Percentiles rank a stretch among this genome's conserved stretches.
phyloP scores from a whole-genome alignment of 2,113 vertebrate genomes.

The Lepus europaeus region DNA sequence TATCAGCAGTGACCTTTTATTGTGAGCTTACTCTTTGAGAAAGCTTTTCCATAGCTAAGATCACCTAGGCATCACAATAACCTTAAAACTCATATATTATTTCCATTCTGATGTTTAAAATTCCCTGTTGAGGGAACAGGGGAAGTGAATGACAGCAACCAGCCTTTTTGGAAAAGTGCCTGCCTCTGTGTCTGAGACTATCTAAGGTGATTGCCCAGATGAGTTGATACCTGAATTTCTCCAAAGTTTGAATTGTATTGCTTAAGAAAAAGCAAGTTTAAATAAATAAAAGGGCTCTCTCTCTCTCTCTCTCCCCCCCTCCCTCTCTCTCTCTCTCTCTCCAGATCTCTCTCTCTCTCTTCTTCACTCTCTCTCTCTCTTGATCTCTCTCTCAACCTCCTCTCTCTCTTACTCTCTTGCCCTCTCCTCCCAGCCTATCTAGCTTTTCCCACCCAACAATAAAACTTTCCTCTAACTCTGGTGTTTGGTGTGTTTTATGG shows the following conservation, averaged over 20 bases:
- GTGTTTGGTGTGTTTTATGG: too few species aligned
- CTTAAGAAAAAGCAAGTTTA: not conserved
- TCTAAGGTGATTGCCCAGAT: not conserved
- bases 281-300: too few species aligned
- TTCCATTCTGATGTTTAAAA: not conserved
- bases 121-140: not conserved
- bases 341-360: too few species aligned
- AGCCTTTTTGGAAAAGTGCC: not conserved
- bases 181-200: not conserved
- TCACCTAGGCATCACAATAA: not conserved
- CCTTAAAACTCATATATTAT: not conserved
- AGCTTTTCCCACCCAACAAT: too few species aligned
- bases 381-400: too few species aligned
- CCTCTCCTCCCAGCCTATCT: too few species aligned
- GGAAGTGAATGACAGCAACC: not conserved
- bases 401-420: too few species aligned
- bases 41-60: slow-evolving; percentile 1
- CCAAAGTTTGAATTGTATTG: slow-evolving; percentile 6
- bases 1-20: not conserved
- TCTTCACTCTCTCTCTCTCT: too few species aligned
- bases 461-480: too few species aligned
- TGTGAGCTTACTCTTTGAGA: not conserved
- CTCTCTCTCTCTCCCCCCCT: too few species aligned
- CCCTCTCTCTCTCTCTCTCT: too few species aligned
- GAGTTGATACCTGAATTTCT: not conserved